These are phyloP conservation scores for Cuculus canorus DNA, from an alignment of 2,797 vertebrate species.

Conservation along the genomic window DNA sequence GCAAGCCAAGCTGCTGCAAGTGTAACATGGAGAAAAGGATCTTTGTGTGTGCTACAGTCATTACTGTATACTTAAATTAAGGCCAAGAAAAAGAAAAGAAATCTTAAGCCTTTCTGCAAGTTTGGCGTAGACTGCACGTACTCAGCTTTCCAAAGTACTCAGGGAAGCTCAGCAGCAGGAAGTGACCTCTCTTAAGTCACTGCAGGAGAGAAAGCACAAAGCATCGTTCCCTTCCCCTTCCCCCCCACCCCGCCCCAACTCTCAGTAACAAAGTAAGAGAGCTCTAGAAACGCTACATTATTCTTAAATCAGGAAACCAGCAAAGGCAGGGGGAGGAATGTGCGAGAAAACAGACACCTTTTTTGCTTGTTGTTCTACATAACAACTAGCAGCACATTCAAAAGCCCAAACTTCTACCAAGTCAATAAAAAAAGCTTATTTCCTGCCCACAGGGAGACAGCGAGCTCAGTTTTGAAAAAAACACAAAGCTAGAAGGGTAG, in stretches of 20 bases:
- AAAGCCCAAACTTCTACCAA: neutral
- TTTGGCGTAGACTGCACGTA: neutral
- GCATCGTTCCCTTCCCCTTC: neutral
- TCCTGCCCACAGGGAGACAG: neutral
- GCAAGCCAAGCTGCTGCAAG: neutral
- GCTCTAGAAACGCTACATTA: neutral
- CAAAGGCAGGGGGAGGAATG: slow-evolving; percentile 5
- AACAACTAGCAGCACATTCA: neutral
- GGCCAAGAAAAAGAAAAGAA: neutral
- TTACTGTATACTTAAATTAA: neutral
- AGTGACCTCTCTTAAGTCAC: slow-evolving; percentile 2
- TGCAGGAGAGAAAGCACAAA: slow-evolving; percentile 1
- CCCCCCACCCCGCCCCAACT: neutral
- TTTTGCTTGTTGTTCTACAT: neutral
- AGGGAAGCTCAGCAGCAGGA: neutral
- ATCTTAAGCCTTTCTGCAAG: neutral
- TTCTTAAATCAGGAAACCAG: slow-evolving; percentile 28
- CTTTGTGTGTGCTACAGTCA: neutral
- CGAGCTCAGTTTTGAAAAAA: neutral
- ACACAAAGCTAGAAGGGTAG: neutral
- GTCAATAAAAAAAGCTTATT: neutral
- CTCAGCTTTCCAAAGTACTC: neutral
- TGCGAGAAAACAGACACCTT: neutral
- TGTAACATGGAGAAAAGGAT: neutral
- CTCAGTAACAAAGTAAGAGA: neutral